These are phyloP conservation scores for Catotricha subobsoleta DNA, from an alignment of 2,888 invertebrate genomes.

Conservation along the genomic window DNA sequence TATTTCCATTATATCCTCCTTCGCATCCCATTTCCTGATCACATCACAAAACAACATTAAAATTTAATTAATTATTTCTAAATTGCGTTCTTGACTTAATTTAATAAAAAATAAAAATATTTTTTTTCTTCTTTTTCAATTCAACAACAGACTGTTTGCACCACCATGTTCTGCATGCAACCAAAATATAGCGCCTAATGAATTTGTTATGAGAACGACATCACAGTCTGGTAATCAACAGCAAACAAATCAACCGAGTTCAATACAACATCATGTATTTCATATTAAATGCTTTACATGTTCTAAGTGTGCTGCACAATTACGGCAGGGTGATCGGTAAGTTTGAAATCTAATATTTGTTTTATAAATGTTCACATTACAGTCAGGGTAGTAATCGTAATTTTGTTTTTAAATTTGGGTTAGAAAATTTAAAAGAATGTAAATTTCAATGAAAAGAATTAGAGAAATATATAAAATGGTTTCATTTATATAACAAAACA, in stretches of 20 bases:
- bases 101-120: neutral
- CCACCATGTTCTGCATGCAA: constrained; percentile 83
- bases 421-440: neutral
- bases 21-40: too few species aligned
- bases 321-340: constrained; percentile 79
- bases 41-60: too few species aligned
- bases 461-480: too few species aligned
- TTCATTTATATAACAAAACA: too few species aligned
- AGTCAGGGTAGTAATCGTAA: neutral
- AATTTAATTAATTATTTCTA: too few species aligned
- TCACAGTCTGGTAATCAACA: constrained; percentile 25
- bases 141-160: constrained; percentile 86
- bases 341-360: constrained; percentile 10
- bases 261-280: constrained; percentile 53
- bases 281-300: constrained; percentile 93
- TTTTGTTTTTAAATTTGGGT: neutral
- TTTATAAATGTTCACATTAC: neutral
- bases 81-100: too few species aligned
- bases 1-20: too few species aligned
- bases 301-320: constrained; percentile 77
- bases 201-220: constrained; percentile 67
- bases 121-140: constrained; percentile 17
- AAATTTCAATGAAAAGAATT: too few species aligned
- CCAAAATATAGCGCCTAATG: constrained; percentile 80
- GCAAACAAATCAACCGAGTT: constrained; percentile 33